These are phyloP conservation scores for Datnioides undecimradiatus DNA, from an alignment of 2,113 vertebrate species.

Conservation along the genomic window DNA sequence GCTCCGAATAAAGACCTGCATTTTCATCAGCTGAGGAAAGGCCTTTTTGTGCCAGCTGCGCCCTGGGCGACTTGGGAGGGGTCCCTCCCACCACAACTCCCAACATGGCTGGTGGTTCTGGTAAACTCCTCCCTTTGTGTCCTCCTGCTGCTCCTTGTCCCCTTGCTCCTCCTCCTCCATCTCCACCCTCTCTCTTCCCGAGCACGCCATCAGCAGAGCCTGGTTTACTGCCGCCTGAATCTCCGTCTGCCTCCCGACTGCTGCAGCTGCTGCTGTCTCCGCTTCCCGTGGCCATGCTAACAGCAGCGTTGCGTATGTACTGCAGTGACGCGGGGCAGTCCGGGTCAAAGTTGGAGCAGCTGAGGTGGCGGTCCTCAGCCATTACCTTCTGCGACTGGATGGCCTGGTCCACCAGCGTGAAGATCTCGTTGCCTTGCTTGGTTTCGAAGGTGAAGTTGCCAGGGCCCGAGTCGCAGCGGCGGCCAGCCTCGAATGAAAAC, in stretches of 20 bases:
- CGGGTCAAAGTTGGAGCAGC: slow-evolving; percentile 75
- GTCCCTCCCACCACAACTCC: slow-evolving; percentile 59
- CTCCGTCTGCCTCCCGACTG: slow-evolving; percentile 79
- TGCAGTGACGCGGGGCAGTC: slow-evolving; percentile 73
- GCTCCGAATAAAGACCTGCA: slow-evolving; percentile 89
- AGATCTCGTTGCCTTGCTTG: slow-evolving; percentile 96
- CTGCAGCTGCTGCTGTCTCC: slow-evolving; percentile 74
- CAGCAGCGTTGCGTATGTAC: slow-evolving; percentile 76
- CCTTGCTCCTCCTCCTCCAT: slow-evolving; percentile 59
- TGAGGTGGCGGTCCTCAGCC: slow-evolving; percentile 85
- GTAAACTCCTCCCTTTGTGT: slow-evolving; percentile 85
- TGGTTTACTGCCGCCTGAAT: slow-evolving; percentile 85
- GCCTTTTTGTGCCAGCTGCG: slow-evolving; percentile 52
- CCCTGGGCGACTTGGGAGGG: slow-evolving; percentile 75
- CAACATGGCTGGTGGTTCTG: slow-evolving; percentile 82
- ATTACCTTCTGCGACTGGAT: slow-evolving; percentile 92
- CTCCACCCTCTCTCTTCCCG: slow-evolving; percentile 78
- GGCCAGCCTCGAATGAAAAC: slow-evolving; percentile 98
- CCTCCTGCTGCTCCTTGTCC: slow-evolving; percentile 44
- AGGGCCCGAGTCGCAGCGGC: slow-evolving; percentile 94
- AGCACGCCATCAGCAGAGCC: slow-evolving; percentile 81
- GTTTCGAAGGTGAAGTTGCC: slow-evolving; percentile 99
- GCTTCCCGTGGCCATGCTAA: background rate
- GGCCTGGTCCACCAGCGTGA: slow-evolving; percentile 91
- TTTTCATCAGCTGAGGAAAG: slow-evolving; percentile 69